phyloP scores from a whole-genome alignment of 2,888 invertebrate species.

The Drosophila paucipuncta region DNA sequence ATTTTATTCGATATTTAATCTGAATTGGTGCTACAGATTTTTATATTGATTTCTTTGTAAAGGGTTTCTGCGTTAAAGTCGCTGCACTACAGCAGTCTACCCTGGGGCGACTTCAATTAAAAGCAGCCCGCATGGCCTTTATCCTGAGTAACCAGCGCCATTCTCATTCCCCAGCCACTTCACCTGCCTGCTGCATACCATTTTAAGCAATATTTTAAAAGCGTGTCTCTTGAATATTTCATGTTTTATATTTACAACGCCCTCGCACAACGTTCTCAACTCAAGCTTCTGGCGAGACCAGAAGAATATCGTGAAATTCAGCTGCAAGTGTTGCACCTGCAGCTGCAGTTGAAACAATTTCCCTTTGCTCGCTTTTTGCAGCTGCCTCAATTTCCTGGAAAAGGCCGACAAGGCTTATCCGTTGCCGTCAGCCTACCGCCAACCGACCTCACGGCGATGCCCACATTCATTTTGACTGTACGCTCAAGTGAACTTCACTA shows the following conservation, averaged over 20 bases:
- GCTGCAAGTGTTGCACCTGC: slow-evolving; percentile 71
- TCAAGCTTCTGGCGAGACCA: slow-evolving; percentile 39
- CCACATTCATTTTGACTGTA: slow-evolving; percentile 61
- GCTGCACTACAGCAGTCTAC: no score
- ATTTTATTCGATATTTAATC: background rate
- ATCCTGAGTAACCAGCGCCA: background rate
- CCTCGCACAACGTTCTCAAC: slow-evolving; percentile 27
- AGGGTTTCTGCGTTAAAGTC: background rate
- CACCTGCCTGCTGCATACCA: slow-evolving; percentile 20
- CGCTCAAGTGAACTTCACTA: slow-evolving; percentile 71
- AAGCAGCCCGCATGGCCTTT: slow-evolving; percentile 20
- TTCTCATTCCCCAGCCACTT: background rate
- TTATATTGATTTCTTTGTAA: slow-evolving; percentile 26
- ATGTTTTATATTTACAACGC: slow-evolving; percentile 64
- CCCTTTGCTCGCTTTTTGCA: slow-evolving; percentile 24
- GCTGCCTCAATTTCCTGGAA: slow-evolving; percentile 73
- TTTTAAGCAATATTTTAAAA: slow-evolving; percentile 73
- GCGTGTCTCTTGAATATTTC: slow-evolving; percentile 62
- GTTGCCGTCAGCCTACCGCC: slow-evolving; percentile 18
- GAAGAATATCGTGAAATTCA: slow-evolving; percentile 31
- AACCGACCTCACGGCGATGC: slow-evolving; percentile 28
- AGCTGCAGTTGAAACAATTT: slow-evolving; percentile 65
- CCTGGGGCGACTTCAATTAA: slow-evolving; percentile 53
- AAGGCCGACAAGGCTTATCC: slow-evolving; percentile 72
- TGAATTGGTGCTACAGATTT: background rate